These are phyloP conservation scores for Atta cephalotes DNA, from an alignment of 1,140 invertebrate genomes.

Conservation along the genomic window DNA sequence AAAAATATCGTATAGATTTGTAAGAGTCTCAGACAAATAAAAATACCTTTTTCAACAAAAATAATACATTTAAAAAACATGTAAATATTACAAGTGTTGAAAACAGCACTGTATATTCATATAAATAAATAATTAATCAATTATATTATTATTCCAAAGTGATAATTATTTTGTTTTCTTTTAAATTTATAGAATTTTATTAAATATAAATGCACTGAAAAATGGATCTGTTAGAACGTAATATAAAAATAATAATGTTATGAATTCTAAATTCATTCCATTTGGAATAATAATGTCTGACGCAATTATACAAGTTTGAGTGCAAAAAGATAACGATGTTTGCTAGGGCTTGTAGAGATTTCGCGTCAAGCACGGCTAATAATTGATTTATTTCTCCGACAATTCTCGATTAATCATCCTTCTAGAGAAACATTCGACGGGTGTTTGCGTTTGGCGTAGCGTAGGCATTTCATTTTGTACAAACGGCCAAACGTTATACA, in stretches of 20 bases:
- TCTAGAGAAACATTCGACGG: conserved; percentile 55
- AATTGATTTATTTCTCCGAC: conserved; percentile 64
- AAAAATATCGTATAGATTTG: neutral
- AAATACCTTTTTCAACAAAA: neutral
- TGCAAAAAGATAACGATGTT: conserved; percentile 63
- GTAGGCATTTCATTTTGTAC: conserved; percentile 50
- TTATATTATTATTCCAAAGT: neutral
- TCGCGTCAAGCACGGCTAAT: conserved; percentile 75
- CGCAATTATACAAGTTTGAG: neutral
- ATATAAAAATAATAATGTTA: neutral
- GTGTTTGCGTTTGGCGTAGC: conserved; percentile 55
- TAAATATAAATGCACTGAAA: neutral
- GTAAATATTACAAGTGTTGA: neutral
- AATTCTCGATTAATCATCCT: conserved; percentile 46
- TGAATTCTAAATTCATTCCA: neutral
- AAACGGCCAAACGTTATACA: conserved; percentile 53
- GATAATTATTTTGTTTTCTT: neutral
- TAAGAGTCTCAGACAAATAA: neutral
- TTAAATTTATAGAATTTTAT: neutral
- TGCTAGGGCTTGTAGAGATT: conserved; percentile 72
- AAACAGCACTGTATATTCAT: neutral
- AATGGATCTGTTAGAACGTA: neutral
- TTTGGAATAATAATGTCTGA: neutral
- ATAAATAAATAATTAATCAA: conserved; percentile 16
- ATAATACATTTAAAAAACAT: neutral